Conservation (phyloP, 2,113 vertebrate genomes). For the Prolemur simus region DNA sequence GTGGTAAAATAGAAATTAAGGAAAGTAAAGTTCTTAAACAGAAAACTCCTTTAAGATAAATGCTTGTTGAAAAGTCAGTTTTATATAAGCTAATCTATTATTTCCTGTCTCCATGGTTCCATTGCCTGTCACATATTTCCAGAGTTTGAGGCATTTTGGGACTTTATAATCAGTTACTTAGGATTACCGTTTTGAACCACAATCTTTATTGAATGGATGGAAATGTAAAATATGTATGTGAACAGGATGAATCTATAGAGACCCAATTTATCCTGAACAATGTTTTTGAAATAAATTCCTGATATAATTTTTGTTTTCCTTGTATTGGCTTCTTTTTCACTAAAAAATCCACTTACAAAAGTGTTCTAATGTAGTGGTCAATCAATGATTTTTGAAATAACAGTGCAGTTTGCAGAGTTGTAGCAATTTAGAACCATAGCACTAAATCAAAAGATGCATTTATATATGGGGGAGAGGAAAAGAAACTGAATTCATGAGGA, state of each 20-base stretch:
- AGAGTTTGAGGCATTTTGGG: neutral
- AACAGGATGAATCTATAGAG: neutral
- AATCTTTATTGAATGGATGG: neutral
- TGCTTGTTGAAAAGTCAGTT: neutral
- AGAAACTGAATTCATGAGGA: neutral
- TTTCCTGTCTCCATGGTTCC: neutral
- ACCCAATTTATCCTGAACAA: neutral
- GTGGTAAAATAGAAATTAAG: neutral
- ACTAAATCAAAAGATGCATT: neutral
- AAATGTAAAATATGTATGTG: neutral
- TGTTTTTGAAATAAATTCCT: neutral
- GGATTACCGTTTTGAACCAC: neutral
- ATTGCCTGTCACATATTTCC: neutral
- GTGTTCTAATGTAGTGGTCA: neutral
- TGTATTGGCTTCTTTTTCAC: neutral
- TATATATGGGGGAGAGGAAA: neutral
- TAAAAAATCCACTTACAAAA: neutral
- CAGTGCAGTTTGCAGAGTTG: neutral
- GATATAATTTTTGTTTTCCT: neutral
- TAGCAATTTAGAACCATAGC: neutral
- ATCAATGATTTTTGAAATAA: neutral
- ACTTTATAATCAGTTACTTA: neutral
- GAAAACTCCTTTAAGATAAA: neutral
- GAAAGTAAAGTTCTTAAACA: neutral
- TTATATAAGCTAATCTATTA: neutral